phyloP scores from a whole-genome alignment of 92 coral and sea anemone genomes.

The Heliopora coerulea region DNA sequence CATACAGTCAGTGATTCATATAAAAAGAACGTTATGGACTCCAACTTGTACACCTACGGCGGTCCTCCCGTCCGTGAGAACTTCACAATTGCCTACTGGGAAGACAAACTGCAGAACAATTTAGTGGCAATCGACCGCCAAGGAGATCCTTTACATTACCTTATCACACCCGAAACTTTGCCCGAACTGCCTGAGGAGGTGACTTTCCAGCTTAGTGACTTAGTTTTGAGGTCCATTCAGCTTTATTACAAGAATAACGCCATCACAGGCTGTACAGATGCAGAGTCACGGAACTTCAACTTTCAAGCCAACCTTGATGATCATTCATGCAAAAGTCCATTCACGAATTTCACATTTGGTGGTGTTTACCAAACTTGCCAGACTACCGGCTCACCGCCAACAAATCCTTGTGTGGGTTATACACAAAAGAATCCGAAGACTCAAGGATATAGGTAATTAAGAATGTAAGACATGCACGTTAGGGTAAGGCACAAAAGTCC shows the following conservation, averaged over 20 bases:
- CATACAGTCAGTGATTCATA: constrained; percentile 59
- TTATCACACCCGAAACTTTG: constrained; percentile 63
- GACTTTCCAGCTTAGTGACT: constrained; percentile 51
- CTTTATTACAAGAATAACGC: constrained; percentile 76
- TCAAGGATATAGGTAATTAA: constrained; percentile 15
- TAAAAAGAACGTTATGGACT: constrained; percentile 57
- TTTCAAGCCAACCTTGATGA: constrained; percentile 90
- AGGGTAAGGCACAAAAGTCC: too few relatives aligned
- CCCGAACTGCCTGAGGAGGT: constrained; percentile 73
- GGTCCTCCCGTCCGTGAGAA: constrained; percentile 81
- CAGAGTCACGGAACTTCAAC: constrained; percentile 84
- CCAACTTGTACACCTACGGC: constrained; percentile 66
- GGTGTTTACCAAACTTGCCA: constrained; percentile 86
- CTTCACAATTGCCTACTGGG: constrained; percentile 74
- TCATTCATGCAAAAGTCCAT: constrained; percentile 74
- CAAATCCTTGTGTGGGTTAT: constrained; percentile 63
- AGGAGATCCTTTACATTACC: constrained; percentile 79
- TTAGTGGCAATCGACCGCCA: constrained; percentile 75
- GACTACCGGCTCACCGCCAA: constrained; percentile 58
- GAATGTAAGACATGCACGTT: neutral
- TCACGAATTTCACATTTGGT: constrained; percentile 86
- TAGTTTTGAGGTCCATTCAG: constrained; percentile 62
- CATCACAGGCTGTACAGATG: constrained; percentile 73
- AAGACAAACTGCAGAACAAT: constrained; percentile 63
- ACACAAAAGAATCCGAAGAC: constrained; percentile 77